Conservation (phyloP, 2,888 invertebrate genomes). For the Ophion costatus region DNA sequence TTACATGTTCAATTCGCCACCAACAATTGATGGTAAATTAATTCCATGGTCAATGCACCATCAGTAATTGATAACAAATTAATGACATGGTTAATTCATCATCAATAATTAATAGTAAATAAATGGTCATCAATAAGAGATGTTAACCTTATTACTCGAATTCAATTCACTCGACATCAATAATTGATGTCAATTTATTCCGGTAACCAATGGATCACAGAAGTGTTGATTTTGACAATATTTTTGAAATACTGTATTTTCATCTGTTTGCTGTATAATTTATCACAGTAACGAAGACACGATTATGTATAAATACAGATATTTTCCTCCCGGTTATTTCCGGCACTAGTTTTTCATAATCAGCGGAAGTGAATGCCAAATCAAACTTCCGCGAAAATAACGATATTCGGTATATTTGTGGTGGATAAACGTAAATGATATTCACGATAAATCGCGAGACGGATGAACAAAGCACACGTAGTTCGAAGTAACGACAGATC, state of each 20-base stretch:
- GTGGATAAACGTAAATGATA: not conserved
- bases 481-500: conserved; percentile 6
- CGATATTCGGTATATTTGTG: not conserved
- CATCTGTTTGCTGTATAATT: not conserved
- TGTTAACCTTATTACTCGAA: too few species aligned
- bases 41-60: not conserved
- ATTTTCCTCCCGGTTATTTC: too few species aligned
- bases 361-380: not conserved
- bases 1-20: not conserved
- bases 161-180: not conserved
- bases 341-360: not conserved
- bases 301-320: too few species aligned
- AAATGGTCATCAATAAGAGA: too few species aligned
- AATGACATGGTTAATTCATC: too few species aligned
- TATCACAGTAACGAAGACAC: too few species aligned
- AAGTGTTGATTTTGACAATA: not conserved
- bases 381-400: not conserved
- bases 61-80: not conserved
- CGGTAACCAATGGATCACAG: not conserved
- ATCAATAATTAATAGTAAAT: too few species aligned
- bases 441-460: not conserved
- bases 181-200: not conserved
- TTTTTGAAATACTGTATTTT: not conserved
- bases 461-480: not conserved
- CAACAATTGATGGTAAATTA: not conserved